Evolutionary conservation across 2,113 vertebrate species (phyloP).

Genomic region (Carettochelys insculpta): DNA sequence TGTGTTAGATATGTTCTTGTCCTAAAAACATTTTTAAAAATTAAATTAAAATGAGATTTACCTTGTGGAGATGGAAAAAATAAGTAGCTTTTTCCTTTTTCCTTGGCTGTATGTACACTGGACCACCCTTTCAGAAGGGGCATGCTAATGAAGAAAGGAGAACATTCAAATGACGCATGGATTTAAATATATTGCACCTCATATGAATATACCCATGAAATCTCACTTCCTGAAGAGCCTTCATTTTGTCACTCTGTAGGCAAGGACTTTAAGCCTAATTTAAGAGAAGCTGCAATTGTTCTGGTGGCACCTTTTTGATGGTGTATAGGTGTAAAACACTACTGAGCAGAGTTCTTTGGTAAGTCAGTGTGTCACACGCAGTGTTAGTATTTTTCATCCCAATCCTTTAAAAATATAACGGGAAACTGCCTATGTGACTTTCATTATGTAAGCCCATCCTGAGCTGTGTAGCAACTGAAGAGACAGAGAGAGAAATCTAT

Average conservation of each 20-base stretch:
- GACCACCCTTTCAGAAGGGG: too few relatives aligned
- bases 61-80: conserved; percentile 24
- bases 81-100: conserved; percentile 51
- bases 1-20: neutral
- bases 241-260: conserved; percentile 12
- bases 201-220: too few relatives aligned
- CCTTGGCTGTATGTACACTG: too few relatives aligned
- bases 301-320: conserved; percentile 10
- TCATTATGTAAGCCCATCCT: neutral
- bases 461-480: neutral
- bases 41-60: conserved; percentile 46
- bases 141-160: too few relatives aligned
- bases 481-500: neutral
- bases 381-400: neutral
- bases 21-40: neutral
- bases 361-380: neutral
- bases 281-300: conserved; percentile 13
- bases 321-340: neutral
- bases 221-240: too few relatives aligned
- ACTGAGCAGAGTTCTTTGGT: neutral
- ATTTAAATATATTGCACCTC: too few relatives aligned
- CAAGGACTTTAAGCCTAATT: neutral
- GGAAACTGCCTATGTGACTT: neutral
- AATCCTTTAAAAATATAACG: neutral
- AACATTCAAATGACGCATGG: too few relatives aligned